These are phyloP conservation scores for Ischnus inquisitorius DNA, from an alignment of 2,888 invertebrate species.

Conservation along the genomic window DNA sequence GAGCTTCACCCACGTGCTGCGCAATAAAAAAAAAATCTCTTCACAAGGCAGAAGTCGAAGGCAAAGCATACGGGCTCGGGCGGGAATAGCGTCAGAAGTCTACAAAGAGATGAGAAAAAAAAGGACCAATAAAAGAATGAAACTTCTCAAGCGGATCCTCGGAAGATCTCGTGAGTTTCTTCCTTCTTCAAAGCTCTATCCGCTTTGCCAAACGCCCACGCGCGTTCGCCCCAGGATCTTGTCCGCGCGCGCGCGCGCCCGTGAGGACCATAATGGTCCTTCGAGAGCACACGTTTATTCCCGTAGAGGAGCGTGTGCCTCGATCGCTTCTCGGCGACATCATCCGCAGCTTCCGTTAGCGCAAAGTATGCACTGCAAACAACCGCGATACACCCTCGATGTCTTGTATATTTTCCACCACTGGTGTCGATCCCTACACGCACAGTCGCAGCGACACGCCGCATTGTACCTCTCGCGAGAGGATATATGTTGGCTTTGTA, in stretches of 20 bases:
- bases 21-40: not conserved
- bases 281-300: conserved; percentile 40
- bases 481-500: conserved; percentile 16
- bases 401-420: conserved; percentile 14
- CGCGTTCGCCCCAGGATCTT: conserved; percentile 59
- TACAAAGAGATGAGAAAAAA: conserved; percentile 21
- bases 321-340: conserved; percentile 21
- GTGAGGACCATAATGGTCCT: conserved; percentile 57
- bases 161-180: conserved; percentile 50
- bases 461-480: conserved; percentile 2
- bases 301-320: conserved; percentile 12
- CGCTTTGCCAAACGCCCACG: conserved; percentile 66
- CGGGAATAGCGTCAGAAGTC: conserved; percentile 32
- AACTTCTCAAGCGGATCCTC: conserved; percentile 50
- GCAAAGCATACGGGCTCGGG: not conserved
- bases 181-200: conserved; percentile 53
- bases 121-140: conserved; percentile 43
- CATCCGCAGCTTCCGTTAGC: conserved; percentile 14
- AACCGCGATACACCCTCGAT: not conserved
- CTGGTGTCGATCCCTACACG: not conserved
- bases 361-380: not conserved
- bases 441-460: not conserved
- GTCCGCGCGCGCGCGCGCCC: conserved; percentile 44
- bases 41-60: not conserved
- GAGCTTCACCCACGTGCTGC: conserved; percentile 63